Base-by-base conservation (phyloP, 2,888 invertebrate genomes). In the Erebia epiphron region DNA sequence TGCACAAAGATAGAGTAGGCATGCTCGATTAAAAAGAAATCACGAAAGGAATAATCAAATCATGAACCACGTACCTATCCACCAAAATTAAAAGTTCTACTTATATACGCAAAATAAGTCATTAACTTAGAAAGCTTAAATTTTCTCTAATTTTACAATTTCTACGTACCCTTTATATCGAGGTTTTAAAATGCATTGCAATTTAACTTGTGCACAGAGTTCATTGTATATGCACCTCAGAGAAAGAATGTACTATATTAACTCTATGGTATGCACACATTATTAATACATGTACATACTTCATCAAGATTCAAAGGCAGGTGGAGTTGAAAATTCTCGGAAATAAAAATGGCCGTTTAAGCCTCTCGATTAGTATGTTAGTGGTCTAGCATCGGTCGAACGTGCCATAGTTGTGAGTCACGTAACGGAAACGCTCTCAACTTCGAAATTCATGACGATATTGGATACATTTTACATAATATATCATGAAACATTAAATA, bases 401-500 rank as follows among this genome's bases (percentile, higher is more conserved):
- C 92, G 91, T 91, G 91, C 91, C 90, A 86, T 82, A 85, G 79
- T 84, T 84, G 86, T 92, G 91, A 92, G 91, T 92, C 92, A 92
- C 92, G 92, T 92, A 92, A 90, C 91, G 91, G 91, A 91, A 90
- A 91, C 87, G 84, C 87, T 86, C 87, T 88, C 82, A 70, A 82
- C 83, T 86, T 86, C 83, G 86, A 88, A 89, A 89, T 73, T 76
- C 73, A 77, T 71, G 72, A 70, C 70, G 69, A 67, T 65, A 66
- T 73, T 66, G 68, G 70, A 72, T 72, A 68, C 68, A 70, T 68
- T 70, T 67, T 71, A 62, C 62, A 61, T 61, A 52, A 71, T 57
- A 67, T 71, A 66, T 67, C 69, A 69, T 57, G 66, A 68, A 68
- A 69, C 52, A 70, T 52, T 70, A 21, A 66, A 65, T 41, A 35